Conservation (phyloP, 2,888 invertebrate species). For the Drosophila maculinotata region DNA sequence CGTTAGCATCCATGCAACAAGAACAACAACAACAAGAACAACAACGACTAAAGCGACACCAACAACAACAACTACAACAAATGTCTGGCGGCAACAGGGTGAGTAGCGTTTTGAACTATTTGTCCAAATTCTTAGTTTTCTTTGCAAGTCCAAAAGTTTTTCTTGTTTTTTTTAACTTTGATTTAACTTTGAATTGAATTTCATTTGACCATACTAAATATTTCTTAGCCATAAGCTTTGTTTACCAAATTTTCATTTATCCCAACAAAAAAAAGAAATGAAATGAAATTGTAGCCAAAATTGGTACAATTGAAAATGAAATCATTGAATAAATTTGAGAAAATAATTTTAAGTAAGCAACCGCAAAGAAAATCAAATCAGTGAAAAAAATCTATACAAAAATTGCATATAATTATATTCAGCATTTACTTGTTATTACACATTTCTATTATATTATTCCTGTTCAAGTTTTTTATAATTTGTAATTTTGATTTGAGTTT, state of each 20-base stretch:
- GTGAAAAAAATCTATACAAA: constrained; percentile 64
- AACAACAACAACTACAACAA: constrained; percentile 13
- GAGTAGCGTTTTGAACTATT: constrained; percentile 34
- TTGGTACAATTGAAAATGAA: constrained; percentile 15
- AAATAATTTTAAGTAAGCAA: constrained; percentile 47
- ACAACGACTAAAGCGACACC: constrained; percentile 14
- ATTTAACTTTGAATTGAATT: constrained; percentile 43
- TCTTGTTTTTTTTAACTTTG: constrained; percentile 29
- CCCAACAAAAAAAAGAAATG: constrained; percentile 25
- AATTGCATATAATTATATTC: constrained; percentile 82
- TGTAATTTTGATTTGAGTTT: constrained; percentile 4
- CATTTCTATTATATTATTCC: constrained; percentile 26
- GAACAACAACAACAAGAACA: constrained; percentile 30
- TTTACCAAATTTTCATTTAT: constrained; percentile 58
- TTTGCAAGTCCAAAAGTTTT: constrained; percentile 65
- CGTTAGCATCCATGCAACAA: constrained; percentile 83
- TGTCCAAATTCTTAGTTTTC: constrained; percentile 25
- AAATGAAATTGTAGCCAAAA: constrained; percentile 29
- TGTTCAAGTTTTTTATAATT: not conserved
- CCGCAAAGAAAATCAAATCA: constrained; percentile 42
- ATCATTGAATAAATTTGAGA: constrained; percentile 10
- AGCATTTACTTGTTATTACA: constrained; percentile 75
- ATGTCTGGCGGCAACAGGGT: constrained; percentile 40
- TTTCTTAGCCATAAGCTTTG: constrained; percentile 75
- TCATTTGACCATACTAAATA: constrained; percentile 63